Evolutionary conservation across 1,140 invertebrate genomes (phyloP), one percentile per base, ranked within the genome.

Genomic region (Pantala flavescens): DNA sequence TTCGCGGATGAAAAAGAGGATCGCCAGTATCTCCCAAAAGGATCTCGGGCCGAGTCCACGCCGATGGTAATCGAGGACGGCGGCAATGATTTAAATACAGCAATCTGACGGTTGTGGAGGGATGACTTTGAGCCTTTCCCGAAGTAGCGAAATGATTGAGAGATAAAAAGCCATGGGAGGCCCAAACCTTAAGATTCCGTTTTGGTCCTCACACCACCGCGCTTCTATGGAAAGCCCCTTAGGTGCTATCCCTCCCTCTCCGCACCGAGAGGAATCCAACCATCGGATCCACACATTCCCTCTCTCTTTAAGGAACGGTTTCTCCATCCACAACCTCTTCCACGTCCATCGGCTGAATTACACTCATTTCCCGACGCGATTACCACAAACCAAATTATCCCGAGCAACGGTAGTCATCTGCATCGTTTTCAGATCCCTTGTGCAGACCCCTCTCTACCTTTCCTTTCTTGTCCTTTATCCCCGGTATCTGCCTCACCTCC

Each of bases 391-490:
- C 49, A 63, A 63, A 63, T 63, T 63, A 63, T 63, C 49, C 49
- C 16, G 49, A 21, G 16, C 16, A 63, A 63, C 49, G 49, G 49
- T 63, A 63, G 49, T 63, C 49, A 63, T 63, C 49, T 63, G 49
- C 49, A 63, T 63, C 49, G 49, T 63, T 63, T 63, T 63, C n/a
- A 63, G 49, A 63, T 19, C 49, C 49, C 49, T 63, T 63, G 49
- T 21, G 49, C 49, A 21, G 16, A 63, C 49, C 49, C n/a, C 49
- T 63, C 49, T 63, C 49, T 21, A 63, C 12, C 49, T 21, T 63
- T 63, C 28, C 28, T 36, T 36, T 36, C 28, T 63, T 63, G 49
- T 63, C 14, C 49, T 21, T 63, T 63, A 16, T 63, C 49, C 49
- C 12, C n/a, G 16, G 49, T 63, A 16, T 21, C n/a, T 21, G 12